These are phyloP conservation scores for Sebastes schlegelii DNA, from an alignment of 2,113 vertebrate genomes.

Conservation along the genomic window DNA sequence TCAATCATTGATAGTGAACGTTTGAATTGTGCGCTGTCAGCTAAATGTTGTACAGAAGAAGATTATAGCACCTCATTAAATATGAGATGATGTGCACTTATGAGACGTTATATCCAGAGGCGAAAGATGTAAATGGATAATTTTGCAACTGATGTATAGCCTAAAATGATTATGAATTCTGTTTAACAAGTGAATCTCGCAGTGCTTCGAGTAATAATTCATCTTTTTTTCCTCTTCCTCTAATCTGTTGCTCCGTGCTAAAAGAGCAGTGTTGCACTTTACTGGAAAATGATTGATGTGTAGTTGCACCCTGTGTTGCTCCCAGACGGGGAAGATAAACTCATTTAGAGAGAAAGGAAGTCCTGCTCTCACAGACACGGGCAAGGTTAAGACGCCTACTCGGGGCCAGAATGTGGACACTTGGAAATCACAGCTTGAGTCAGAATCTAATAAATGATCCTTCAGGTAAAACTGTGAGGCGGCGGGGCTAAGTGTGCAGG, in stretches of 20 bases:
- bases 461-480: slow-evolving; percentile 68
- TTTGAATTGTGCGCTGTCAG: slow-evolving; percentile 43
- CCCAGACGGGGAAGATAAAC: slow-evolving; percentile 56
- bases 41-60: slow-evolving; percentile 40
- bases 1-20: slow-evolving; percentile 38
- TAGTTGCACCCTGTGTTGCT: slow-evolving; percentile 31
- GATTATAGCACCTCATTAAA: slow-evolving; percentile 59
- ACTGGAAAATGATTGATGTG: slow-evolving; percentile 61
- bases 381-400: slow-evolving; percentile 72
- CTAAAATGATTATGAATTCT: slow-evolving; percentile 56
- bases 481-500: slow-evolving; percentile 50
- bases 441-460: slow-evolving; percentile 77
- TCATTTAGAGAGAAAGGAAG: slow-evolving; percentile 68
- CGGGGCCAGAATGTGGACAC: slow-evolving; percentile 65
- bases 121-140: slow-evolving; percentile 67
- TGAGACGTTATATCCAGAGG: slow-evolving; percentile 64
- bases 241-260: slow-evolving; percentile 36
- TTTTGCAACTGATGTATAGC: slow-evolving; percentile 64
- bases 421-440: slow-evolving; percentile 75
- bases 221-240: slow-evolving; percentile 32
- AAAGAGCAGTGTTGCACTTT: slow-evolving; percentile 60
- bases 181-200: slow-evolving; percentile 61
- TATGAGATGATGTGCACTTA: slow-evolving; percentile 58
- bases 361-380: slow-evolving; percentile 55
- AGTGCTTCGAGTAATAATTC: slow-evolving; percentile 56